Evolutionary conservation across 2,797 vertebrate genomes (phyloP), one percentile per base, ranked within the genome.

Genomic region (Pelodytes ibericus): DNA sequence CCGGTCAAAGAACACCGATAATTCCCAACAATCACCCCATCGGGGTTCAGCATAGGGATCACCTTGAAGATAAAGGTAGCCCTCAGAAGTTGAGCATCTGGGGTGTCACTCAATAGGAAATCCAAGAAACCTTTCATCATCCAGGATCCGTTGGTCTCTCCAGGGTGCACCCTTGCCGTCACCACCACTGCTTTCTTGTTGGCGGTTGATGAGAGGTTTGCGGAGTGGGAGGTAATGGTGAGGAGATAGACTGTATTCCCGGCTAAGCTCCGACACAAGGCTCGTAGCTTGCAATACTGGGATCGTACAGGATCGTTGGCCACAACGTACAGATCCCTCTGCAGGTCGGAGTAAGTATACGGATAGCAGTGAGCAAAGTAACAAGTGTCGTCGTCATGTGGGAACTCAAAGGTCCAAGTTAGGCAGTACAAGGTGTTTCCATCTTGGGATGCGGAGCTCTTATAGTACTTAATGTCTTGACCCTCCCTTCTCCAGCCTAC

Each of bases 1-100:
- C 96, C 96, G 0, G 91, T 88, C 82, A 99, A 74, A 0, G 96
- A 98, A 82, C 96, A 99, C 61, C 96, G 93, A 39, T 95, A 96
- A 81, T 98, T 98, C 1, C 97, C 96, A 67, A 97, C 96, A 26
- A 99, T 91, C 31, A 99, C 96, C 0, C 96, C 96, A 0, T 99
- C 96, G 0, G 96, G 97, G 74, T 98, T 99, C 77, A 99, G 87
- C 96, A 98, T 98, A 0, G 96, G 97, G 56, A 98, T 90, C 82
- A 97, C 95, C 88, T 96, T 96, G 84, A 99, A 99, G 80, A 98
- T 26, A 57, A 99, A 99, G 2, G 91, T 91, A 75, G 90, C 93
- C 27, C 96, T 91, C 62, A 99, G 91, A 16, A 98, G 87, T 67
- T 39, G 86, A 0, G 96, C 96, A 0, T 98, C 95, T 0, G 89